phyloP scores from a whole-genome alignment of 2,888 invertebrate species.

The Nyleta sp. region DNA sequence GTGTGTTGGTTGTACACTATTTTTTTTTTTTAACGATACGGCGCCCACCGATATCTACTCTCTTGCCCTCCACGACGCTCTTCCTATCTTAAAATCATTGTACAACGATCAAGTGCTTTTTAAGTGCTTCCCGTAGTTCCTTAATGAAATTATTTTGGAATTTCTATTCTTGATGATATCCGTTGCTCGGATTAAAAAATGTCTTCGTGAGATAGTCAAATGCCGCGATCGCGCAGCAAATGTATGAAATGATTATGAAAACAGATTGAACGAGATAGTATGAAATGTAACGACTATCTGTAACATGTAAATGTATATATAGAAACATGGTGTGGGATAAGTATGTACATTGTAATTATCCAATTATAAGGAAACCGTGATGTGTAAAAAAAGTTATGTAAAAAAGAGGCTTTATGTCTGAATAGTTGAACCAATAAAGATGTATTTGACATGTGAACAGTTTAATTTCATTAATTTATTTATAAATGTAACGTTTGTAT shows the following conservation, averaged over 20 bases:
- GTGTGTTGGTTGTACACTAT: too few relatives aligned
- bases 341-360: slow-evolving; percentile 48
- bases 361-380: slow-evolving; percentile 46
- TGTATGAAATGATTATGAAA: slow-evolving; percentile 47
- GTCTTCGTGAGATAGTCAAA: slow-evolving; percentile 51
- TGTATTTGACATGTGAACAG: slow-evolving; percentile 58
- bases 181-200: slow-evolving; percentile 33
- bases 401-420: slow-evolving; percentile 65
- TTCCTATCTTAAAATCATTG: slow-evolving; percentile 33
- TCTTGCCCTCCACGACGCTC: too few relatives aligned
- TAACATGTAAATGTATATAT: slow-evolving; percentile 41
- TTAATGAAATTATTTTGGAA: slow-evolving; percentile 27
- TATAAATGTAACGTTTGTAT: too few relatives aligned
- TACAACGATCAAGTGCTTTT: slow-evolving; percentile 36
- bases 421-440: slow-evolving; percentile 62
- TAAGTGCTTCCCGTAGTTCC: slow-evolving; percentile 51
- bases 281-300: slow-evolving; percentile 27
- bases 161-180: slow-evolving; percentile 40
- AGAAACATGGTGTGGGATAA: slow-evolving; percentile 31
- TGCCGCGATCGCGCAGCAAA: slow-evolving; percentile 29
- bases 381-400: slow-evolving; percentile 62
- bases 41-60: too few relatives aligned
- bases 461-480: too few relatives aligned
- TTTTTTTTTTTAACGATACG: too few relatives aligned
- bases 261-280: slow-evolving; percentile 36